Evolutionary conservation across 2,888 invertebrate genomes (phyloP).

Genomic region (Mechanitis messenoides): DNA sequence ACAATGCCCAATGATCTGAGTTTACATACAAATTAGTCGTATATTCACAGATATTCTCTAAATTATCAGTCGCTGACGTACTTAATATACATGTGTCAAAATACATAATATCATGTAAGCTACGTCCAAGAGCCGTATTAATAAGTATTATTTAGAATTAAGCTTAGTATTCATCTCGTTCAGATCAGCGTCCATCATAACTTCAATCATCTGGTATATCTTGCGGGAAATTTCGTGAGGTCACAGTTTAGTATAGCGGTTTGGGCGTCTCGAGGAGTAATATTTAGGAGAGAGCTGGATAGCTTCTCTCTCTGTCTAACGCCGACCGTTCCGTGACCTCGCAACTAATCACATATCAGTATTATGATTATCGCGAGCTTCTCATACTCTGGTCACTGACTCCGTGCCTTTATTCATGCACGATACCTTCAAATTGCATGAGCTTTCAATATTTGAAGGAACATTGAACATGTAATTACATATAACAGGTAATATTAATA

Average conservation of each 20-base stretch:
- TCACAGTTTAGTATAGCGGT: slow-evolving; percentile 76
- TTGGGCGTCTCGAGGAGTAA: slow-evolving; percentile 53
- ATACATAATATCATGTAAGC: neutral
- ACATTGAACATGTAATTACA: too few relatives aligned
- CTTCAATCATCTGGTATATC: slow-evolving; percentile 67
- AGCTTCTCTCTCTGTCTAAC: slow-evolving; percentile 61
- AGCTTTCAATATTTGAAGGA: too few relatives aligned
- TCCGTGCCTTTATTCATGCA: slow-evolving; percentile 38
- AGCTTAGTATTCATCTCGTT: slow-evolving; percentile 62
- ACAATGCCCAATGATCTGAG: neutral
- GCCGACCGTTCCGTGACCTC: slow-evolving; percentile 74
- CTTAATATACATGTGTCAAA: too few relatives aligned
- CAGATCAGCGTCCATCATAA: slow-evolving; percentile 65
- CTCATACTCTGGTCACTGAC: slow-evolving; percentile 71
- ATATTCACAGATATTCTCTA: neutral
- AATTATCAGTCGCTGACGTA: too few relatives aligned
- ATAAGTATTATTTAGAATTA: slow-evolving; percentile 23
- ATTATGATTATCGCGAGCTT: slow-evolving; percentile 73
- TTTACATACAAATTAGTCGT: slow-evolving; percentile 11
- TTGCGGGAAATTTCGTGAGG: slow-evolving; percentile 74
- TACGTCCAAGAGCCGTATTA: neutral
- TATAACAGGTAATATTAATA: slow-evolving; percentile 13
- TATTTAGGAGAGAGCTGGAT: slow-evolving; percentile 44
- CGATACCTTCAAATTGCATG: too few relatives aligned
- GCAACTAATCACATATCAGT: slow-evolving; percentile 74